These are phyloP conservation scores for Priocnemis perturbator DNA, from an alignment of 2,888 invertebrate species.

Conservation along the genomic window DNA sequence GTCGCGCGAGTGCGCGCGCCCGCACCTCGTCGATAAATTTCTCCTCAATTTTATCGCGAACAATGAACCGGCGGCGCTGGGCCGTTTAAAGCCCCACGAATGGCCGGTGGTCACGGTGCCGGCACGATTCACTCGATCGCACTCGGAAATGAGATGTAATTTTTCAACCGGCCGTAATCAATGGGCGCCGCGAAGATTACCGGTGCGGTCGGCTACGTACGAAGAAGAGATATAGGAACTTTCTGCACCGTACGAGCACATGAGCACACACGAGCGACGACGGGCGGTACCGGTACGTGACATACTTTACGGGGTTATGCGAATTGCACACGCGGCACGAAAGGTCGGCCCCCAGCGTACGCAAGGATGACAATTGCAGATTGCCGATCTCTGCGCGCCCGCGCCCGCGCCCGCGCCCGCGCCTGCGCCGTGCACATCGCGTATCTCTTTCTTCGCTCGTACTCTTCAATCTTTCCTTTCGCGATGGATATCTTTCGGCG, in stretches of 20 bases:
- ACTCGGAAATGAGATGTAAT: no score
- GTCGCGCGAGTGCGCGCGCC: no score
- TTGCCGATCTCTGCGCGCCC: slow-evolving; percentile 32
- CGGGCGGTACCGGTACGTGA: slow-evolving; percentile 50
- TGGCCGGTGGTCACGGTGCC: no score
- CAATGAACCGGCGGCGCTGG: no score
- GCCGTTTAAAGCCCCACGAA: no score
- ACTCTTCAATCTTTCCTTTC: no score
- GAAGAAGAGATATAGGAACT: slow-evolving; percentile 18
- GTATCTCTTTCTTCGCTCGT: slow-evolving; percentile 14
- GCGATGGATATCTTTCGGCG: no score
- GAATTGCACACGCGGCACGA: slow-evolving; percentile 29
- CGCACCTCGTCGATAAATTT: no score
- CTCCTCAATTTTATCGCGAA: no score
- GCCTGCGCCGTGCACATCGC: slow-evolving; percentile 21
- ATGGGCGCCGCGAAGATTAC: no score
- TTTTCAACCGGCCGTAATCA: no score
- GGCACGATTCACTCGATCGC: no score
- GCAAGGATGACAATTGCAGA: slow-evolving; percentile 50
- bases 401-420: slow-evolving; percentile 14
- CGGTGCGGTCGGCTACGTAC: background rate
- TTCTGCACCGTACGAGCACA: slow-evolving; percentile 16
- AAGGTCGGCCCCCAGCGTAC: slow-evolving; percentile 31
- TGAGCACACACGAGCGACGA: slow-evolving; percentile 22
- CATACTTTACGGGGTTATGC: slow-evolving; percentile 46